Evolutionary conservation across 2,113 vertebrate species (phyloP), one percentile per base, ranked within the genome.

Genomic region (Emydocephalus ijimae): DNA sequence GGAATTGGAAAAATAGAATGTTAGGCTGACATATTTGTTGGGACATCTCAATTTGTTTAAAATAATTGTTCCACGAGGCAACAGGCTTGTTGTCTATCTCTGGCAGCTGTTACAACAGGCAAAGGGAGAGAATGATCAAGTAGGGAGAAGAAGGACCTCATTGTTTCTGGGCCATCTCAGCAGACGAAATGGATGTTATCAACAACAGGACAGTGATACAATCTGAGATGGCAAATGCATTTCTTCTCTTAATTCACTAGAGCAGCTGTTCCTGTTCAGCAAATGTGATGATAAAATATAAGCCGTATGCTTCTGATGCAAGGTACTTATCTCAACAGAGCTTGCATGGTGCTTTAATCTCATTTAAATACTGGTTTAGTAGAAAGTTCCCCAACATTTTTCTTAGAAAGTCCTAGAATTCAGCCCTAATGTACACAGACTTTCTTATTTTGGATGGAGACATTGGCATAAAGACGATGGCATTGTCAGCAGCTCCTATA

Each of bases 211-310:
- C 26, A 1, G 45, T 55, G 45, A 1, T 92, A 89, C 94, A 96
- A 93, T 94, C 95, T 94, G 94, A 94, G 95, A 92, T 56, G 90
- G 92, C 95, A 95, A 93, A 74, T 5, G 87, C 4, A 39, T 86
- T 23, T 56, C 89, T 91, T 7, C 34, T 92, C 88, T 90, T 90
- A 86, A 59, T 21, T 18, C 92, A 94, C 48, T 93, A 7, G 4
- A 92, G 61, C 97, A 96, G 95, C 96, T 97, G 97, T 92, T 95
- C 24, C 52, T 34, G 12, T 39, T 12, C 92, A 95, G 89, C 97
- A 97, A 93, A 96, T 97, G 97, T 64, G 90, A 61, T 14, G 64
- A 90, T 94, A 95, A 74, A 95, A 94, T 74, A 95, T 54, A 24
- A 50, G 56, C 9, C 45, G 92, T 94, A n/a, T 0, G 0, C 96